Evolutionary conservation across 2,888 invertebrate genomes (phyloP), one percentile per base, ranked within the genome.

Genomic region (Meteorus colon): DNA sequence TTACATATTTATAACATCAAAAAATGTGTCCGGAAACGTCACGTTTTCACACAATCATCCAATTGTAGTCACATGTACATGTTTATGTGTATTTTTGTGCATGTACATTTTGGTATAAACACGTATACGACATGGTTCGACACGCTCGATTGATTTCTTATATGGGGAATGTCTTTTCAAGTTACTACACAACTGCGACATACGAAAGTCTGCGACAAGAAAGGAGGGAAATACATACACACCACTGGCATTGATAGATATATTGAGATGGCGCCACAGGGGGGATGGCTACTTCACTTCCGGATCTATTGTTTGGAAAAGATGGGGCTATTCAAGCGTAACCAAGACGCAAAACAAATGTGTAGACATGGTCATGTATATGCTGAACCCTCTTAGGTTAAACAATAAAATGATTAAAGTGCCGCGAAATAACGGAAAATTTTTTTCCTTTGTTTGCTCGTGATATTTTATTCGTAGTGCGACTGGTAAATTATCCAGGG

Each of bases 141-240:
- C 48, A 73, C 48, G 48, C 65, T 45, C 72, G 72, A 73, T 73
- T 73, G 72, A 73, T 73, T 73, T 73, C 70, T 59, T 55, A 51
- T 68, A 16, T 24, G 12, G 37, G 41, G 41, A 60, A 62, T 62
- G 29, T 60, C 60, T 71, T 60, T 60, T 71, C 59, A 60, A 62
- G 41, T 27, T 71, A 71, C 60, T 70, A 16, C n/a, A n/a, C 6
- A 19, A 70, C 55, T 14, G 12, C 27, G 27, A 29, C 19, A 67
- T 2, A 48, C 14, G 34, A 24, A 19, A 12, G 19, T 66, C 37
- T 27, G 29, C 19, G 24, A 69, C 16, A 31, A 55, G n/a, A 12
- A 27, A 48, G 27, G 19, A 69, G 48, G 31, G 34, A n/a, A 60
- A 10, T 24, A 37, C n/a, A 24, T 12, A 41, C 8, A 41, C 41